Conservation (phyloP, 2,797 vertebrate genomes). For the Sebastes hubbsi region DNA sequence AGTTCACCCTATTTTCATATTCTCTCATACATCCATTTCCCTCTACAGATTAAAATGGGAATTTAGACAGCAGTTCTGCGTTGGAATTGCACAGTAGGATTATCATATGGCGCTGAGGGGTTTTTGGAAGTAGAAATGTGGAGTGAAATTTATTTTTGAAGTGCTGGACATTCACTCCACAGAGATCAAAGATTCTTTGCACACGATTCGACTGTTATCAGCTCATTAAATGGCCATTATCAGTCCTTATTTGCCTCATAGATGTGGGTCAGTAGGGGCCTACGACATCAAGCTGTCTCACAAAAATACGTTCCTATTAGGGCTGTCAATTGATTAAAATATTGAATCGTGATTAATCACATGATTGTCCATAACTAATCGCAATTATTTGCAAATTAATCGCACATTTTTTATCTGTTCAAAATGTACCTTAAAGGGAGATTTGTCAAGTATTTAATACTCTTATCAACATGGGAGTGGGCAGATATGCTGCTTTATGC, state of each 20-base stretch:
- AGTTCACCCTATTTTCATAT: slow-evolving; percentile 76
- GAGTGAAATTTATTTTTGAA: slow-evolving; percentile 39
- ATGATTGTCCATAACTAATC: no score
- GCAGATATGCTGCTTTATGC: no score
- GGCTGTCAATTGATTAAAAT: no score
- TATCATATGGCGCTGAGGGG: slow-evolving; percentile 58
- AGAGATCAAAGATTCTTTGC: slow-evolving; percentile 50
- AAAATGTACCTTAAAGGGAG: no score
- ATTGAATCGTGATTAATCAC: no score
- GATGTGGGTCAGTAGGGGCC: not conserved
- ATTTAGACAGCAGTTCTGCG: slow-evolving; percentile 61
- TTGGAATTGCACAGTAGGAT: slow-evolving; percentile 69
- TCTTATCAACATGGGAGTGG: no score
- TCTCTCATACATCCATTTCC: slow-evolving; percentile 64
- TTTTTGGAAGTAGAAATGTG: slow-evolving; percentile 19
- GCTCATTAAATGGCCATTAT: not conserved
- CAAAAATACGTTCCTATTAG: no score
- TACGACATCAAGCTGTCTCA: not conserved
- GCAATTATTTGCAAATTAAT: no score
- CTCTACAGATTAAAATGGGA: slow-evolving; percentile 70
- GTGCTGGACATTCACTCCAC: slow-evolving; percentile 39
- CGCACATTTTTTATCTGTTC: no score
- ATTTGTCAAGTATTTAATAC: no score
- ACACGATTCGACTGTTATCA: not conserved
- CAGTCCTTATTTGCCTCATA: not conserved